Evolutionary conservation across 1,140 invertebrate genomes (phyloP).

Genomic region (Neotoxoptera formosana): DNA sequence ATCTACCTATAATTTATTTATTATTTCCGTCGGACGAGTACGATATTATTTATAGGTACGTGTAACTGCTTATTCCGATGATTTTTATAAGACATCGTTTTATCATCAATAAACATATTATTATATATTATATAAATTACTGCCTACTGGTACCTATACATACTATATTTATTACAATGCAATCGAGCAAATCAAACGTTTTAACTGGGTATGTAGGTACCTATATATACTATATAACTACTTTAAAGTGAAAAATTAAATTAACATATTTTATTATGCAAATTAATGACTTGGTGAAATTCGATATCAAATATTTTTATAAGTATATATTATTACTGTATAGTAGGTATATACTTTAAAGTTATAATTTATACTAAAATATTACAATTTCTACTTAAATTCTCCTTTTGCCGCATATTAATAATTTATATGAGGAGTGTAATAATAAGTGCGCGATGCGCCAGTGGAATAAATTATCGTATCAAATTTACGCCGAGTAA

Average conservation of each 20-base stretch:
- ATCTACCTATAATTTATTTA: neutral
- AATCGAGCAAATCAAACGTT: neutral
- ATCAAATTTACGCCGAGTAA: neutral
- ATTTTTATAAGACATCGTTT: neutral
- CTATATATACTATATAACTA: too few species aligned
- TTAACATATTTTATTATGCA: neutral
- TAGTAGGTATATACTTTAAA: too few species aligned
- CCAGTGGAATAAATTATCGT: neutral
- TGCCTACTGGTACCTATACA: too few species aligned
- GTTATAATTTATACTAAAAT: neutral
- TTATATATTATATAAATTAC: neutral
- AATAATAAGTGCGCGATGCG: neutral
- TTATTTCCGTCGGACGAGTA: neutral
- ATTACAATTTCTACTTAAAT: neutral
- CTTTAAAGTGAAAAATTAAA: neutral
- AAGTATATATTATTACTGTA: neutral
- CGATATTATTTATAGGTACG: neutral
- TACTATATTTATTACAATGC: neutral
- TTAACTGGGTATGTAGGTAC: too few species aligned
- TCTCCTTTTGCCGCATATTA: neutral
- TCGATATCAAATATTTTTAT: neutral
- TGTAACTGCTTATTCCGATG: neutral
- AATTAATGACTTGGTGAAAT: neutral
- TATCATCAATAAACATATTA: slow-evolving; percentile 16
- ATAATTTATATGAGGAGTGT: neutral